Evolutionary conservation across 2,888 invertebrate species (phyloP), one percentile per base, ranked within the genome.

Genomic region (Cybosia mesomella): DNA sequence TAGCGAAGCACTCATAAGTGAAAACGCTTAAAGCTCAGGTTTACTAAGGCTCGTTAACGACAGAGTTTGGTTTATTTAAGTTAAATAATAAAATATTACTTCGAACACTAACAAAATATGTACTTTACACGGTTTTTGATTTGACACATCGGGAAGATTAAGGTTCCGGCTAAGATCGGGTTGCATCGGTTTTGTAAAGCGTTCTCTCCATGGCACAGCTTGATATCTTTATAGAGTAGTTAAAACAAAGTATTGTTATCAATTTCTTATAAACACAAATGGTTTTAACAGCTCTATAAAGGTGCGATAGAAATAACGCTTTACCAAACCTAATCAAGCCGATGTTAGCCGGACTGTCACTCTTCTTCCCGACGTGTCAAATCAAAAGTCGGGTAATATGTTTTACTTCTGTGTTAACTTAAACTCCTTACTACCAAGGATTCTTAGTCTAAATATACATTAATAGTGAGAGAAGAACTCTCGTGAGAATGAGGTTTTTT

Each of bases 11-110:
- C 64, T 80, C 79, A 81, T 79, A 81, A 79, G 81, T 75, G 72
- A 39, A 77, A 76, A 71, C 79, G 80, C 79, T 74, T 80, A 80
- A 80, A 80, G 80, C 80, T 80, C 80, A 74, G 64, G 39, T 67
- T 72, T 72, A 77, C 66, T 66, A 11, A 54, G 39, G 54, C 58
- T 70, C 68, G 21, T 39, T 34, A 8, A 49, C 54, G 49, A 77
- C 64, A 60, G 54, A 72, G 69, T 75, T 75, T 72, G 68, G 68
- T 70, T 65, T 36, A 53, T 24, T n/a, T 18, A 54, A 49, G 39
- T 54, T 53, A 39, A 57, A 63, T 34, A 59, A 39, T 22, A 36
- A 53, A 21, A 39, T 61, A 53, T 49, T 28, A 49, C n/a, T 60
- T 60, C 11, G 36, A n/a, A 36, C 13, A 22, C 22, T 22, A 59